A percentile compares a stretch with the other conserved stretches of the same genome.
phyloP scores from a whole-genome alignment of 2,113 vertebrate species.

The Aptenodytes forsteri region DNA sequence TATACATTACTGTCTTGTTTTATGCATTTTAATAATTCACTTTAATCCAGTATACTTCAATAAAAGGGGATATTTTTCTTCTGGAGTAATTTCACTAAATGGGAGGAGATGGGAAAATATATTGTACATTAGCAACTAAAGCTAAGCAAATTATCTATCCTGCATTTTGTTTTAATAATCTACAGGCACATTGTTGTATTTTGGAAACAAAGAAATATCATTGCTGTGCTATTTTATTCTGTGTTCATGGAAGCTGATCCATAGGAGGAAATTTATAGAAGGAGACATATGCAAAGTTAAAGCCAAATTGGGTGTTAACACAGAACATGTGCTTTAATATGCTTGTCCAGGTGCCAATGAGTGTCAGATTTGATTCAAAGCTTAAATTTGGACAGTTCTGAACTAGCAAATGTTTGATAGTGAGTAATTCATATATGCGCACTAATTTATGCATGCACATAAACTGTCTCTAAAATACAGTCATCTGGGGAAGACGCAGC shows the following conservation, averaged over 20 bases:
- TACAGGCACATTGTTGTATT: not conserved
- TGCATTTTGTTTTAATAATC: slow-evolving; percentile 50
- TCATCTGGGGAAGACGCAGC: not conserved
- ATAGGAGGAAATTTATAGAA: not conserved
- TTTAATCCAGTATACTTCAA: slow-evolving; percentile 59
- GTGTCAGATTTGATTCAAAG: not conserved
- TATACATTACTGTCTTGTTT: slow-evolving; percentile 65
- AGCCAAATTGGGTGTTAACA: slow-evolving; percentile 9
- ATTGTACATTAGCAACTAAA: slow-evolving; percentile 50
- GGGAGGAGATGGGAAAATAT: slow-evolving; percentile 53
- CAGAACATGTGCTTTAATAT: not conserved
- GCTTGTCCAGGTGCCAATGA: not conserved
- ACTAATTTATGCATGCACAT: not conserved
- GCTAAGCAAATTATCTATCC: slow-evolving; percentile 37
- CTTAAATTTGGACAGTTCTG: not conserved
- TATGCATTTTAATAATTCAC: slow-evolving; percentile 68
- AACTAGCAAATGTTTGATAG: not conserved
- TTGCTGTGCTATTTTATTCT: not conserved
- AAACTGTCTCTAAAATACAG: not conserved
- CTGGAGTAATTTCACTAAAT: slow-evolving; percentile 64
- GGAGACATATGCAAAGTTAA: not conserved
- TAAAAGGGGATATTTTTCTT: slow-evolving; percentile 67
- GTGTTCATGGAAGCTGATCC: not conserved
- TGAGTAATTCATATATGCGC: not conserved
- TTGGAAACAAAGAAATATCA: not conserved